phyloP scores from a whole-genome alignment of 2,888 invertebrate species.

The Dugesia japonica region DNA sequence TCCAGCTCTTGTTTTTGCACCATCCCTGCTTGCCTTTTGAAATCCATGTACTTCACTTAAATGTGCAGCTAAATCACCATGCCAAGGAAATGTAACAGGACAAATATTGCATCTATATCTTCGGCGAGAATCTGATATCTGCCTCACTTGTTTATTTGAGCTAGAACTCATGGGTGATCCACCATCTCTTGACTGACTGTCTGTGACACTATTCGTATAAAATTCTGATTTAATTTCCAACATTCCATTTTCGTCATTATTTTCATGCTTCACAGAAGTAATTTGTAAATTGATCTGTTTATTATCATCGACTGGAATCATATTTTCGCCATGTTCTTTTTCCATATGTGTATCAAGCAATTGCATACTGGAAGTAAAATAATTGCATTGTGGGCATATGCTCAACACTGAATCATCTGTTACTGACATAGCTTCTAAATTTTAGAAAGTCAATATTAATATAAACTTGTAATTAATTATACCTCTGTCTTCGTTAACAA shows the following conservation, averaged over 20 bases:
- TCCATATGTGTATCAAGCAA: background rate
- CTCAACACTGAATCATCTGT: slow-evolving; percentile 10
- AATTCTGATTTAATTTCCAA: slow-evolving; percentile 8
- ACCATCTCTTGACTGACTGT: background rate
- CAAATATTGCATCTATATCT: slow-evolving; percentile 30
- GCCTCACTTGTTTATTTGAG: background rate
- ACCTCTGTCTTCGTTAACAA: background rate
- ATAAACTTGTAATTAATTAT: background rate
- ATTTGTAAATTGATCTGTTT: background rate
- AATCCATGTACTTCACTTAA: slow-evolving; percentile 29
- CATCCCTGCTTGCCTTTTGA: slow-evolving; percentile 26
- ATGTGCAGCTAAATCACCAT: slow-evolving; percentile 32
- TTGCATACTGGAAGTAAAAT: slow-evolving; percentile 2
- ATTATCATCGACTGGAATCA: background rate
- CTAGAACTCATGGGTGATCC: background rate
- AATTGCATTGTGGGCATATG: background rate
- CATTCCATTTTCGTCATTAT: background rate
- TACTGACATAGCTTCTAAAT: background rate
- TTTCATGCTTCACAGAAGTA: background rate
- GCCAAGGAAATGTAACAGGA: slow-evolving; percentile 33
- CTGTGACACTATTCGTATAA: background rate
- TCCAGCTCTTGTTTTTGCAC: slow-evolving; percentile 28
- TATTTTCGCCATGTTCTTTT: background rate
- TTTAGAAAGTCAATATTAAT: background rate
- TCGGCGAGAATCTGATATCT: background rate